These are phyloP conservation scores for Ceraclea dissimilis DNA, from an alignment of 2,888 invertebrate species.

Conservation along the genomic window DNA sequence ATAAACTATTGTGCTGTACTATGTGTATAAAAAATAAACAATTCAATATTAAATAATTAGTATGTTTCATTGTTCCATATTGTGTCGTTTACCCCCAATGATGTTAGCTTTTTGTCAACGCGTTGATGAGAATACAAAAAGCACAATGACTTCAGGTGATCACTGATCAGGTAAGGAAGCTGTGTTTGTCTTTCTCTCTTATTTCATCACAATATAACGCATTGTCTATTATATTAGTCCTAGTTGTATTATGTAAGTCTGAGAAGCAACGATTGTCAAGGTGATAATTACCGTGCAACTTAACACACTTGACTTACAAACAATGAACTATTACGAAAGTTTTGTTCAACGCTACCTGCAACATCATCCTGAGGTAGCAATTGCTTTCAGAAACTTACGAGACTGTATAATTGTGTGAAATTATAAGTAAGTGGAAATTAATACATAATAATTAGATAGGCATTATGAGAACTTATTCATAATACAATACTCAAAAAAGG, in stretches of 20 bases:
- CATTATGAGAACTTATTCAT: no score
- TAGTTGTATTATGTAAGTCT: not conserved
- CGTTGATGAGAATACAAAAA: not conserved
- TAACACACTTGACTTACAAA: constrained; percentile 1
- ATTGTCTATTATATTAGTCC: not conserved
- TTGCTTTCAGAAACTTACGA: no score
- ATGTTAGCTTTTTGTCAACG: not conserved
- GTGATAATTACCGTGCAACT: not conserved
- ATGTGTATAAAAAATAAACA: no score
- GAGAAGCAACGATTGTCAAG: not conserved
- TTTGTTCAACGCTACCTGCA: no score
- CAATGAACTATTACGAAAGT: not conserved
- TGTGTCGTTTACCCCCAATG: not conserved
- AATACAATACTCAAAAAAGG: no score
- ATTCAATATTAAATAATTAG: no score
- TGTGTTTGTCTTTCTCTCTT: not conserved
- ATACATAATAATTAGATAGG: no score
- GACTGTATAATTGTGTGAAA: no score
- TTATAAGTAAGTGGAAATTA: no score
- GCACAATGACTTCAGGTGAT: no score
- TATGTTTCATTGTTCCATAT: not conserved
- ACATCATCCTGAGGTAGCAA: no score
- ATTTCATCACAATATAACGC: not conserved
- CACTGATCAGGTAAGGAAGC: not conserved
- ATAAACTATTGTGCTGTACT: no score